phyloP scores from a whole-genome alignment of 2,113 vertebrate species.

The Myiagra hebetior region DNA sequence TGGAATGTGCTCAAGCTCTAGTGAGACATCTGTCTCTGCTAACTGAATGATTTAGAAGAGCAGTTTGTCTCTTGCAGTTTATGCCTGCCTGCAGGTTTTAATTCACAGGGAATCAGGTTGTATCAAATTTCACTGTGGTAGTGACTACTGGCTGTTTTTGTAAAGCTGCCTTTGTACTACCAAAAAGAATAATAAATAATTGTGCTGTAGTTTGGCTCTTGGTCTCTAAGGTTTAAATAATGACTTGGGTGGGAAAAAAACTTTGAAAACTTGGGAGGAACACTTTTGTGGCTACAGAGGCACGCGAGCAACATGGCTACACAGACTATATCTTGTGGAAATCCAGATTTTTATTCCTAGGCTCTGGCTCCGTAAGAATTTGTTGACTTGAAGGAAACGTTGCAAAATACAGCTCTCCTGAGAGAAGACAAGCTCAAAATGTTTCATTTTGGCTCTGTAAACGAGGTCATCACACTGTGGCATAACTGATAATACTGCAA shows the following conservation, averaged over 20 bases:
- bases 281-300: background rate
- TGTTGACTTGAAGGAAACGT: background rate
- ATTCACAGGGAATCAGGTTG: background rate
- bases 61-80: background rate
- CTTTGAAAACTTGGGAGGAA: background rate
- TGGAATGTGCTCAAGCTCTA: background rate
- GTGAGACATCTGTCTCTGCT: background rate
- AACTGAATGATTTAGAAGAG: background rate
- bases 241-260: background rate
- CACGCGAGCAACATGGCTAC: background rate
- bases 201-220: background rate
- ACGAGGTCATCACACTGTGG: background rate
- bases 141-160: slow-evolving; percentile 12
- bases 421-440: background rate
- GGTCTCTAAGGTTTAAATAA: background rate
- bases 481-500: background rate
- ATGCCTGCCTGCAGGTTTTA: background rate
- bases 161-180: slow-evolving; percentile 44
- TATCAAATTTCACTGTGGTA: background rate
- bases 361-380: background rate
- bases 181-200: slow-evolving; percentile 36
- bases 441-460: background rate
- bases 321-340: background rate
- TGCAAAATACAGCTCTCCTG: background rate
- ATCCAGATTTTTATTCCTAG: background rate